Evolutionary conservation across 2,113 vertebrate genomes (phyloP).

Genomic region (Bujurquina vittata): DNA sequence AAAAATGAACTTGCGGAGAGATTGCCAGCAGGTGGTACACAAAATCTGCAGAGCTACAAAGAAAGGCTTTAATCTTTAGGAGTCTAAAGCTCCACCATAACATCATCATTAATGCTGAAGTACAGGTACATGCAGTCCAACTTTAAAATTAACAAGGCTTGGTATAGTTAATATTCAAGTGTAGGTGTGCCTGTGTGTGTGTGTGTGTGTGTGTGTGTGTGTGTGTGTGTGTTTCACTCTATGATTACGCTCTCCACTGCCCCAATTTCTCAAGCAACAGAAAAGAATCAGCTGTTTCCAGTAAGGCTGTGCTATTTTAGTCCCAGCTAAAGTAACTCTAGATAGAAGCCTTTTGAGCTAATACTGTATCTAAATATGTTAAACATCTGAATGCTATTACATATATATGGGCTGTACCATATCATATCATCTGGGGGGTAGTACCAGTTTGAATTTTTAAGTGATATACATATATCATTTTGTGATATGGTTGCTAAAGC

Average conservation of each 20-base stretch:
- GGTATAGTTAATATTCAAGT: slow-evolving; percentile 21
- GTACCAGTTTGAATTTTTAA: neutral
- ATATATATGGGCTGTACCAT: neutral
- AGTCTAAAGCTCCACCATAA: slow-evolving; percentile 45
- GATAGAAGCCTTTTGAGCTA: slow-evolving; percentile 10
- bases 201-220: neutral
- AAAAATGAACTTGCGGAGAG: slow-evolving; percentile 37
- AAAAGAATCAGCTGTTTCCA: slow-evolving; percentile 78
- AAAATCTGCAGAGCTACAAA: slow-evolving; percentile 46
- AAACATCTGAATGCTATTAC: slow-evolving; percentile 37
- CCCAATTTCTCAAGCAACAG: slow-evolving; percentile 52
- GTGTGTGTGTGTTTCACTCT: neutral
- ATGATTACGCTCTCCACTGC: slow-evolving; percentile 1
- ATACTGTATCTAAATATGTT: slow-evolving; percentile 19
- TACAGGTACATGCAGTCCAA: slow-evolving; percentile 20
- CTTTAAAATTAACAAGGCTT: slow-evolving; percentile 32
- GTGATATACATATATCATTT: neutral
- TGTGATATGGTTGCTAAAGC: neutral
- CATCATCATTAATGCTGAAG: slow-evolving; percentile 48
- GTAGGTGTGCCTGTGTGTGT: neutral
- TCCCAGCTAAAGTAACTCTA: slow-evolving; percentile 69
- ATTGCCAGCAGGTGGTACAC: slow-evolving; percentile 59
- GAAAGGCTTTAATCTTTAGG: slow-evolving; percentile 60
- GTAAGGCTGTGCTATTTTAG: slow-evolving; percentile 49
- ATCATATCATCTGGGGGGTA: too few relatives aligned